Evolutionary conservation across 2,888 invertebrate species (phyloP), one percentile per base, ranked within the genome.

Genomic region (Nomada ferruginata): DNA sequence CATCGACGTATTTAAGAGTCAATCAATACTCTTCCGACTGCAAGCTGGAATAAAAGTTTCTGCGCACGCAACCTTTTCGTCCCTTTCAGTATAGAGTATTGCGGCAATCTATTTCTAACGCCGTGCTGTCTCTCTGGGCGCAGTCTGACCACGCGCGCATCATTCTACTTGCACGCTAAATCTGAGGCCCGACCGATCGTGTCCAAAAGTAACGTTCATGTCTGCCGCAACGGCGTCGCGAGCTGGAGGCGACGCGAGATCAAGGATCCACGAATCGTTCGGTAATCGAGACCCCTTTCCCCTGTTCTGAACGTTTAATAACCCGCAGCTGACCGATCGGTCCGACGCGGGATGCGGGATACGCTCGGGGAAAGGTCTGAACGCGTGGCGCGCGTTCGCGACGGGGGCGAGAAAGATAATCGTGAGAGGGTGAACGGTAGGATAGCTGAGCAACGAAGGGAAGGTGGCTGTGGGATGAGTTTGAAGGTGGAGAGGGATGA

Each of bases 241-340:
- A 69, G 55, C 82, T 82, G 71, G 68, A 64, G 68, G 71, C 53
- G 76, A 82, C 68, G 72, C 72, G 71, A 69, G 73, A 53, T 83
- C 73, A 80, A 79, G 79, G 87, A 80, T 79, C 80, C 84, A 88
- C 84, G 88, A 81, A 84, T 88, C 82, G 86, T 72, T 23, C 61
- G 63, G 65, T 71, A 81, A 88, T 87, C 87, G 85, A 70, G 76
- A 44, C 57, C 71, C 71, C 77, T 86, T 82, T 47, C 76, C 80
- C 82, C 83, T 80, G 85, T 66, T 68, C 85, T 47, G 64, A 87
- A 80, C 80, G 83, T 88, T 88, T 87, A 88, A 87, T 87, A 87
- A 88, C 85, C 82, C 84, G 66, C 76, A 82, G 75, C 88, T 84
- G 86, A 76, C 76, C 76, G 86, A 77, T 87, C 77, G 75, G 87